A percentile compares a stretch with the other conserved stretches of the same genome.
Evolutionary conservation across 2,888 invertebrate genomes (phyloP).

Genomic region (Trissoscelio sp.): DNA sequence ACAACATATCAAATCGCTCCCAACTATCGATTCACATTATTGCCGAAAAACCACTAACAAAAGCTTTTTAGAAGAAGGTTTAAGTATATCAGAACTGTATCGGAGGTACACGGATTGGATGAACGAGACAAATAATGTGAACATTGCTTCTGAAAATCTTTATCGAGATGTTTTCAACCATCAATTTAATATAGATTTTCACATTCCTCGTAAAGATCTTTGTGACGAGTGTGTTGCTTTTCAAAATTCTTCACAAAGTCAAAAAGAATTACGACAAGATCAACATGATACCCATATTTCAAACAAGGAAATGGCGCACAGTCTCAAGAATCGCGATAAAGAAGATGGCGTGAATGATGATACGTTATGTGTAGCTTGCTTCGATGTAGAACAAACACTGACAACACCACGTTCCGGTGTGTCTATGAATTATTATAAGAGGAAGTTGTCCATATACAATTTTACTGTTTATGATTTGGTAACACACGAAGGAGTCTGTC

Average conservation of each 20-base stretch:
- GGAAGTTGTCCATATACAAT: too few relatives aligned
- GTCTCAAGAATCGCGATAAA: too few relatives aligned
- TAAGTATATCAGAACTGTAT: constrained; percentile 8
- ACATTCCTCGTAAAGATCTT: constrained; percentile 4
- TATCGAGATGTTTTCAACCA: constrained; percentile 12
- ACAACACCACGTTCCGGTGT: too few relatives aligned
- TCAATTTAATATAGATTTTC: constrained; percentile 11
- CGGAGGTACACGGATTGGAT: constrained; percentile 18
- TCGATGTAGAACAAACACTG: too few relatives aligned
- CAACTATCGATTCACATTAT: constrained; percentile 10
- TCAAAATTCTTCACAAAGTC: neutral
- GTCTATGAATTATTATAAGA: too few relatives aligned
- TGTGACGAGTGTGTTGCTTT: constrained; percentile 3
- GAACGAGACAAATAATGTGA: neutral
- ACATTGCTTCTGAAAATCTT: constrained; percentile 9
- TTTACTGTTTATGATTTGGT: too few relatives aligned
- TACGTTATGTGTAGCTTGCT: too few relatives aligned
- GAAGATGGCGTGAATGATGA: too few relatives aligned
- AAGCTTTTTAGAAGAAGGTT: neutral
- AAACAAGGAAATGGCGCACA: neutral
- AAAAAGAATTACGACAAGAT: neutral
- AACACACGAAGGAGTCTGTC: too few relatives aligned
- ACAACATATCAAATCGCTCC: constrained; percentile 18
- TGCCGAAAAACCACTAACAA: constrained; percentile 5
- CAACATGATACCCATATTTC: neutral